These are phyloP conservation scores for Notechis scutatus DNA, from an alignment of 2,113 vertebrate genomes.

Conservation along the genomic window DNA sequence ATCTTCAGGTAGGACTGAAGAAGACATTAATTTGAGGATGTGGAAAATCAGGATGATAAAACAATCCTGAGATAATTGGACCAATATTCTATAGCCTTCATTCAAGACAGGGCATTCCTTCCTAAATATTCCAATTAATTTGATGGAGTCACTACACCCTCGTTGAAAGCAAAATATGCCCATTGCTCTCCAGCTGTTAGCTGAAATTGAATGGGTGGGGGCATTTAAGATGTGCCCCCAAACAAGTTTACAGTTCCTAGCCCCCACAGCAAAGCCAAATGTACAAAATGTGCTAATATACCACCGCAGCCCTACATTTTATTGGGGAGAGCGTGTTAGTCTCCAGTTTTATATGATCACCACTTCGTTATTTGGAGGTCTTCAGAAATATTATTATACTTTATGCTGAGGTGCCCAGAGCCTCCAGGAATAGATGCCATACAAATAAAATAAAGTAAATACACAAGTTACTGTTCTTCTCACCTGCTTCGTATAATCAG, in stretches of 20 bases:
- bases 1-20: not conserved
- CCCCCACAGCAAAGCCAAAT: not conserved
- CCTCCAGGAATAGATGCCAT: not conserved
- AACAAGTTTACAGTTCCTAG: not conserved
- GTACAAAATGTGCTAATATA: not conserved
- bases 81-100: not conserved
- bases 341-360: not conserved
- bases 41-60: not conserved
- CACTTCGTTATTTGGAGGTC: not conserved
- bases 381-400: not conserved
- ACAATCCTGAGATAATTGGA: not conserved
- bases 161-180: not conserved
- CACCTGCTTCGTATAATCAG: not conserved
- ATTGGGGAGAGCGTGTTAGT: not conserved
- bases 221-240: not conserved
- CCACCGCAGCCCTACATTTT: not conserved
- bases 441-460: not conserved
- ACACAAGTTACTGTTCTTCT: not conserved
- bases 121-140: not conserved
- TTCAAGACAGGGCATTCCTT: not conserved
- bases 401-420: not conserved
- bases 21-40: not conserved
- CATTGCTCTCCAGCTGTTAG: not conserved
- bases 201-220: not conserved
- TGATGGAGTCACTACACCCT: not conserved